A percentile compares a stretch with the other conserved stretches of the same genome.
Evolutionary conservation across 2,797 vertebrate genomes (phyloP).

Genomic region (Myotis pilosus): DNA sequence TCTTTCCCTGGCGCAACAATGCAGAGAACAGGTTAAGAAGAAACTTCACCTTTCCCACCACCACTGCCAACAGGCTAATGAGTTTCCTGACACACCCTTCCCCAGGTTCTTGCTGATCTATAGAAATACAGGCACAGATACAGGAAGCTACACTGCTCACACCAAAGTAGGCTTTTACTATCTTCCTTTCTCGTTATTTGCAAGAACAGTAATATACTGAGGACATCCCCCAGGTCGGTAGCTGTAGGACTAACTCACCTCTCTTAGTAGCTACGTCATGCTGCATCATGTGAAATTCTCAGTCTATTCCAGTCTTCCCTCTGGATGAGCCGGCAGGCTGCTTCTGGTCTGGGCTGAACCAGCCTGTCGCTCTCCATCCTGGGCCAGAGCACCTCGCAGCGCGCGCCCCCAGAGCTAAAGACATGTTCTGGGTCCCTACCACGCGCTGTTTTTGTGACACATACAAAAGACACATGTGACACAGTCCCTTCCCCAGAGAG

Average conservation of each 20-base stretch:
- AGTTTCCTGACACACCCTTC: not conserved
- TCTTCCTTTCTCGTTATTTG: not conserved
- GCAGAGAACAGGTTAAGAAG: not conserved
- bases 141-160: not conserved
- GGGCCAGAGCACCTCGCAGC: not conserved
- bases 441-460: constrained; percentile 15
- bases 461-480: constrained; percentile 25
- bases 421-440: not conserved
- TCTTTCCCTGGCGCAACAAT: not conserved
- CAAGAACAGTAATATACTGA: not conserved
- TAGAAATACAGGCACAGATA: not conserved
- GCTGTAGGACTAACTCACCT: not conserved
- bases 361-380: not conserved
- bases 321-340: not conserved
- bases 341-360: not conserved
- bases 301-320: not conserved
- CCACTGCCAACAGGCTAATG: not conserved
- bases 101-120: not conserved
- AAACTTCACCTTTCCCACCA: not conserved
- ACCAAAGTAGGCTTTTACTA: not conserved
- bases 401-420: not conserved
- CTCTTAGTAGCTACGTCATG: not conserved
- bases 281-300: not conserved
- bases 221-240: not conserved
- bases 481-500: not conserved